Conservation (phyloP, 2,888 invertebrate genomes). For the Luperina nickerlii region DNA sequence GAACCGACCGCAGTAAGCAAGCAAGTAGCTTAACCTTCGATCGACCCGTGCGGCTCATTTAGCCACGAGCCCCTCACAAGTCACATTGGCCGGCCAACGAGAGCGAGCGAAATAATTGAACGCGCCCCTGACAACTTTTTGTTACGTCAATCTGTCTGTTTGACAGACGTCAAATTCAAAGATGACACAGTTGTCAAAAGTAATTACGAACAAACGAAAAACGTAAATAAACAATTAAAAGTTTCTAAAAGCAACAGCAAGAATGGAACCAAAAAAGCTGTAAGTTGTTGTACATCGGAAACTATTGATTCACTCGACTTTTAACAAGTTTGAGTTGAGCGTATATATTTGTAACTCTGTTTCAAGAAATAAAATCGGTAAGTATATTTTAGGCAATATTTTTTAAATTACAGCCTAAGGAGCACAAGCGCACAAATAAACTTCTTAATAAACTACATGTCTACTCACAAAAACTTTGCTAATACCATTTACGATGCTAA, state of each 20-base stretch:
- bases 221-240: neutral
- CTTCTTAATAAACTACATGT: conserved; percentile 11
- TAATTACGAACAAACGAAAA: neutral
- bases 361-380: neutral
- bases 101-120: neutral
- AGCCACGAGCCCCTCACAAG: no score
- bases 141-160: neutral
- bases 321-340: neutral
- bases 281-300: neutral
- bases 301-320: neutral
- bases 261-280: conserved; percentile 10
- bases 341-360: neutral
- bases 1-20: no score
- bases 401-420: neutral
- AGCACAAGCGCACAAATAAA: conserved; percentile 9
- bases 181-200: neutral
- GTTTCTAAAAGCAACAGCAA: neutral
- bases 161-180: neutral
- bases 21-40: no score
- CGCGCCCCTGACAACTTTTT: neutral
- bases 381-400: neutral
- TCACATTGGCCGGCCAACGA: neutral
- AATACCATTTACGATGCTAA: neutral
- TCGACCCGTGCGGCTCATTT: no score
- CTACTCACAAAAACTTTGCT: conserved; percentile 12